phyloP scores from a whole-genome alignment of 2,797 vertebrate species.

The Loriculus beryllinus region DNA sequence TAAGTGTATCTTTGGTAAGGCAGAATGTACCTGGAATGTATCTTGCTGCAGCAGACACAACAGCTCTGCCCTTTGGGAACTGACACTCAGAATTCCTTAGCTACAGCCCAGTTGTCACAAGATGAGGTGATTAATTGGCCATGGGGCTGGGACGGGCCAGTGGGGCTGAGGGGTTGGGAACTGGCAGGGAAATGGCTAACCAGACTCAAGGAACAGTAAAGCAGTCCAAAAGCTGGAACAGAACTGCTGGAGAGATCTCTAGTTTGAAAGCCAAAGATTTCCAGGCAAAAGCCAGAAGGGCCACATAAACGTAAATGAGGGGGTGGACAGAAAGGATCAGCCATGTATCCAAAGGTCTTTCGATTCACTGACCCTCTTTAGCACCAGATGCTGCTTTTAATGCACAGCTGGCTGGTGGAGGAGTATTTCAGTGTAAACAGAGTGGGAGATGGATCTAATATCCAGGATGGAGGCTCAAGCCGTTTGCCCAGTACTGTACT shows the following conservation, averaged over 20 bases:
- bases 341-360: slow-evolving; percentile 27
- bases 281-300: slow-evolving; percentile 65
- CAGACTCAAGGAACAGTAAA: background rate
- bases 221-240: slow-evolving; percentile 51
- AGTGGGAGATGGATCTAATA: background rate
- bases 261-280: slow-evolving; percentile 57
- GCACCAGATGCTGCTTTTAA: slow-evolving; percentile 28
- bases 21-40: background rate
- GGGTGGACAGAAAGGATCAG: slow-evolving; percentile 44
- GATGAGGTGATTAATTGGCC: slow-evolving; percentile 11
- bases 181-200: background rate
- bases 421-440: slow-evolving; percentile 7
- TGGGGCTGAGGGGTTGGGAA: background rate
- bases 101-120: background rate
- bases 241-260: slow-evolving; percentile 33
- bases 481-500: background rate
- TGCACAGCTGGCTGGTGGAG: slow-evolving; percentile 45
- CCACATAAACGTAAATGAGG: slow-evolving; percentile 43
- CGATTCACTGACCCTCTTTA: slow-evolving; percentile 47
- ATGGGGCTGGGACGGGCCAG: background rate
- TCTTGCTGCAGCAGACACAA: slow-evolving; percentile 2
- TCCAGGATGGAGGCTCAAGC: background rate
- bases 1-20: background rate
- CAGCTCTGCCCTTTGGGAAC: background rate
- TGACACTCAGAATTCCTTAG: background rate